Base-by-base conservation (phyloP, 2,888 invertebrate genomes). In the Leucozona laternaria region DNA sequence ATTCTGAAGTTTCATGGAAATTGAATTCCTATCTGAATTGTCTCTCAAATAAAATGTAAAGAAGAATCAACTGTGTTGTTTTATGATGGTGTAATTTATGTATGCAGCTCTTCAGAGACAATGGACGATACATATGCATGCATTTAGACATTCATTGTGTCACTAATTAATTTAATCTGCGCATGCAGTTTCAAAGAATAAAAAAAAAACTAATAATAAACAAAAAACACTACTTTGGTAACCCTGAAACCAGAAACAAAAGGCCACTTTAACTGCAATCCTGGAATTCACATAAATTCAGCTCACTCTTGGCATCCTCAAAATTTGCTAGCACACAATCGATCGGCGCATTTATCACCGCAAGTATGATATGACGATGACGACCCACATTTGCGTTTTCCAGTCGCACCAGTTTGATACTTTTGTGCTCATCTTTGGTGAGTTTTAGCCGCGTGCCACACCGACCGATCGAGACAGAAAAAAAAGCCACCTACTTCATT, bases 381-480 rank as follows among this genome's bases (percentile, higher is more conserved):
- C 68, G 68, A 68, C 68, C 68, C 68, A 68, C 68, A 53, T 68
- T 68, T 37, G 25, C 3, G 5, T 22, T 53, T 68, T 68, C 68
- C 53, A 68, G 68, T 53, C 37, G 50, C 68, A 68, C 37, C 31
- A 31, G 48, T 45, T 31, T 66, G 8, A 17, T 48, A 20, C 31
- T 34, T 50, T 50, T 66, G 48, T 50, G 66, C 20, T n/a, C 20
- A 34, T 48, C 48, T 66, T 66, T 53, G 53, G 22, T 60, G 60
- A 37, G 17, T 50, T 50, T 4, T 2, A 8, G 17, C 11, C 11
- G 40, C 37, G 3, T 4, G 25, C 7, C n/a, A n/a, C n/a, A n/a
- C n/a, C 0, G 17, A 15, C 40, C 40, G 17, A 11, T 22, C 48
- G 8, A 45, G 37, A 11, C 53, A 68, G n/a, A 68, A 48, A n/a